Evolutionary conservation across 2,797 vertebrate species (phyloP).

Genomic region (Morelia viridis): DNA sequence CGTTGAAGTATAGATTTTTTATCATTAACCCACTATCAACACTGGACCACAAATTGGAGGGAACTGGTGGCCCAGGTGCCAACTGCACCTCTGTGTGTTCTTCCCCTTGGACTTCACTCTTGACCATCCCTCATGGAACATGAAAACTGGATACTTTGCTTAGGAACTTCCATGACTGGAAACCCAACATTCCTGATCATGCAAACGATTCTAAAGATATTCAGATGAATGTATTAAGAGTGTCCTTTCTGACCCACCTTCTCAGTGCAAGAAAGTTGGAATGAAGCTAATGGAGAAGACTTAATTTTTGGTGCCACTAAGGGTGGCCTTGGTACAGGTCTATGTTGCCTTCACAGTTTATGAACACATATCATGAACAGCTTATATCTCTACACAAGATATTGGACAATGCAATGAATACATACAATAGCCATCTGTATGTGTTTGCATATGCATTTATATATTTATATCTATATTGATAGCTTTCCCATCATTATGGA

Average conservation of each 20-base stretch:
- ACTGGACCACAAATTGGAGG: not conserved
- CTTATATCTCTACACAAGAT: not conserved
- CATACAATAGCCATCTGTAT: slow-evolving; percentile 15
- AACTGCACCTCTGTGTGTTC: not conserved
- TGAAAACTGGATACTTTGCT: not conserved
- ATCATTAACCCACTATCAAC: not conserved
- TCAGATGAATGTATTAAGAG: not conserved
- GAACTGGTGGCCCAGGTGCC: not conserved
- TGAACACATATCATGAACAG: not conserved
- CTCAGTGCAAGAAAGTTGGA: not conserved
- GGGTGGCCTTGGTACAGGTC: too few relatives aligned
- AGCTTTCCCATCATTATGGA: too few relatives aligned
- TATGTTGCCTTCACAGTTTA: not conserved
- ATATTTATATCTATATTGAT: not conserved
- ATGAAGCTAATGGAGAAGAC: not conserved
- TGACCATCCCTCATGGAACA: not conserved
- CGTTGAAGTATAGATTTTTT: not conserved
- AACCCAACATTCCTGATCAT: not conserved
- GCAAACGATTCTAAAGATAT: not conserved
- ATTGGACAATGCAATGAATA: not conserved
- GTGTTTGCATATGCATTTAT: not conserved
- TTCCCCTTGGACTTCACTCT: not conserved
- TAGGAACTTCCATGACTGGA: not conserved
- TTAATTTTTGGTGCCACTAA: not conserved
- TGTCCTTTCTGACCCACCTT: not conserved